These are phyloP conservation scores for Thryonomys swinderianus DNA, from an alignment of 2,113 vertebrate genomes.

Conservation along the genomic window DNA sequence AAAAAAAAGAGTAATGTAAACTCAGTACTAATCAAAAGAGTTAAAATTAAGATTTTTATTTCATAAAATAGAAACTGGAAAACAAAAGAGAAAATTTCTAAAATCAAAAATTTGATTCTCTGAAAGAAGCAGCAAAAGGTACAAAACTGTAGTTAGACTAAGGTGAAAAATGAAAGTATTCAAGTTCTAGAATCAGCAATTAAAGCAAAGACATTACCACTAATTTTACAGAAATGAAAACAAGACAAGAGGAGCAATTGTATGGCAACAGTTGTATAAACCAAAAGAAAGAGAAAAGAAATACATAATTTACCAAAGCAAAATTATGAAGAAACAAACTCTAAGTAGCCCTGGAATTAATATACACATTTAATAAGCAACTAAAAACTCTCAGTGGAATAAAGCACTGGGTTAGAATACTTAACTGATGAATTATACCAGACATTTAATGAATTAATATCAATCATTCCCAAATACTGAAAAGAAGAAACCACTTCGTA, in stretches of 20 bases:
- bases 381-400: background rate
- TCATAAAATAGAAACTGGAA: background rate
- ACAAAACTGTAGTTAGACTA: background rate
- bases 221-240: background rate
- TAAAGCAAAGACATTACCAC: background rate
- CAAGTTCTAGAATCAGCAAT: background rate
- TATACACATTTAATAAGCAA: background rate
- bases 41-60: background rate
- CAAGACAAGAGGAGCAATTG: background rate
- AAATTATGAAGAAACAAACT: background rate
- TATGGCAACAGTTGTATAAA: background rate
- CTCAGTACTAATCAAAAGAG: background rate
- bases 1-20: background rate
- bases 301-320: background rate
- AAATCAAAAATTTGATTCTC: background rate
- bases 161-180: background rate
- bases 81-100: background rate
- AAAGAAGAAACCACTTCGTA: background rate
- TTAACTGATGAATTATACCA: background rate
- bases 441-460: background rate
- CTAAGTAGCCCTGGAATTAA: background rate
- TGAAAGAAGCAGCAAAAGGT: background rate
- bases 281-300: background rate
- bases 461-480: background rate
- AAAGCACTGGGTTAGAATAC: background rate